phyloP scores from a whole-genome alignment of 2,113 vertebrate genomes.

The Dermatemys mawii region DNA sequence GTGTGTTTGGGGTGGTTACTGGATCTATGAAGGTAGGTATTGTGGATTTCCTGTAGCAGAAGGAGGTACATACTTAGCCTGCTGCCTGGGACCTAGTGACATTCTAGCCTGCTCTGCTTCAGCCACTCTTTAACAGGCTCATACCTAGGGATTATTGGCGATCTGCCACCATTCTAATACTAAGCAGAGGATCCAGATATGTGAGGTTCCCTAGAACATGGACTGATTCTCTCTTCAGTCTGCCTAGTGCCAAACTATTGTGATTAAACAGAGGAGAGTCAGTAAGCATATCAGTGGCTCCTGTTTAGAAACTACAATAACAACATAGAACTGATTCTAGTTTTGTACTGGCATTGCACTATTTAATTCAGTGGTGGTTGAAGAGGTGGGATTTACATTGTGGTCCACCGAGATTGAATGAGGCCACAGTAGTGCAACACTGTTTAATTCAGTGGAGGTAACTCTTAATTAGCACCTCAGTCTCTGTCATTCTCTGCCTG shows the following conservation, averaged over 20 bases:
- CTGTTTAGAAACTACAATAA: neutral
- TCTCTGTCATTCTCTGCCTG: too few species aligned
- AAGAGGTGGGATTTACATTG: too few species aligned
- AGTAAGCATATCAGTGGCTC: neutral
- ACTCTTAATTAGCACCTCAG: too few species aligned
- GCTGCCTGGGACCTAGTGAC: neutral
- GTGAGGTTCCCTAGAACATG: constrained; percentile 8
- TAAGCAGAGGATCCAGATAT: constrained; percentile 25
- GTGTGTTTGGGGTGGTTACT: too few species aligned
- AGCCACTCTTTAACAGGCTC: too few species aligned
- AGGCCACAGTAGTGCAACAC: too few species aligned
- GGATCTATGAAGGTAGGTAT: too few species aligned
- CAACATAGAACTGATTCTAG: neutral
- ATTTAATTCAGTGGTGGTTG: too few species aligned
- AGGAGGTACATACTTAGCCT: neutral
- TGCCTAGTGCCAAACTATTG: neutral
- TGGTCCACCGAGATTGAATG: too few species aligned
- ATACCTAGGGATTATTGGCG: neutral
- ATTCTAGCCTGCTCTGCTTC: neutral
- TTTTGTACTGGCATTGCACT: neutral
- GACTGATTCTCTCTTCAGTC: neutral
- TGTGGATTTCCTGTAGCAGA: neutral
- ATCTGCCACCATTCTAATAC: neutral
- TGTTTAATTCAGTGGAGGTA: too few species aligned
- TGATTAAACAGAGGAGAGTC: constrained; percentile 29